Percentiles rank a stretch among this genome's conserved stretches.
phyloP scores from a whole-genome alignment of 2,113 vertebrate species.

The Labrus mixtus region DNA sequence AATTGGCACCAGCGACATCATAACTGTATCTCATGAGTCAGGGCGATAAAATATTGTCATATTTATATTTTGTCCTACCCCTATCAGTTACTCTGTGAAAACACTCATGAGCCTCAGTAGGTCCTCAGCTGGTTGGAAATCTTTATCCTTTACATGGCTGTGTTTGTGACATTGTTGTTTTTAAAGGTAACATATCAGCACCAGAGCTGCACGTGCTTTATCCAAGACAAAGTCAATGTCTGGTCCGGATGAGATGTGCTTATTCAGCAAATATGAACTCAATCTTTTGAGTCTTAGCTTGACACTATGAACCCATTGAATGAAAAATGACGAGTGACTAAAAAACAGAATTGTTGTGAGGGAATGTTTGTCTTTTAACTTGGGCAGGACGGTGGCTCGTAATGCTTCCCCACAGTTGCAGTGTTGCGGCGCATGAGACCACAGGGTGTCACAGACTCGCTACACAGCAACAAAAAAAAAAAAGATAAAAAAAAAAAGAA shows the following conservation, averaged over 20 bases:
- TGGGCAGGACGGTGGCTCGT: neutral
- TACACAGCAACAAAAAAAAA: neutral
- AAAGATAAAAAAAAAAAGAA: neutral
- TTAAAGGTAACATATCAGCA: conserved; percentile 26
- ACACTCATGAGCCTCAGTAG: too few species aligned
- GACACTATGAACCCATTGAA: conserved; percentile 2
- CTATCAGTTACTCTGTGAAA: too few species aligned
- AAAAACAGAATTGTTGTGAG: neutral
- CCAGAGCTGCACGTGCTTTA: conserved; percentile 11
- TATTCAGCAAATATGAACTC: conserved; percentile 14
- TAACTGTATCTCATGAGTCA: too few species aligned
- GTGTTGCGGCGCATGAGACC: conserved; percentile 9
- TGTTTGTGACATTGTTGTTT: conserved; percentile 23
- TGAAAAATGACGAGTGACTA: neutral
- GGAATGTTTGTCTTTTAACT: neutral
- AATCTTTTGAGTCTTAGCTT: neutral
- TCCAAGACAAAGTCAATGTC: conserved; percentile 41
- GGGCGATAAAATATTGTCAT: too few species aligned
- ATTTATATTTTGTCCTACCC: too few species aligned
- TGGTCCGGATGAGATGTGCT: conserved; percentile 21
- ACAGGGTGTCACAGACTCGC: conserved; percentile 18
- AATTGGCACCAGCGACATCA: too few species aligned
- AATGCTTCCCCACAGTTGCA: neutral
- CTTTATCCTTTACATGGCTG: conserved; percentile 23
- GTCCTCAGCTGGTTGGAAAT: too few species aligned